Conservation (phyloP, 2,888 invertebrate genomes). For the Meghimatium bilineatum region DNA sequence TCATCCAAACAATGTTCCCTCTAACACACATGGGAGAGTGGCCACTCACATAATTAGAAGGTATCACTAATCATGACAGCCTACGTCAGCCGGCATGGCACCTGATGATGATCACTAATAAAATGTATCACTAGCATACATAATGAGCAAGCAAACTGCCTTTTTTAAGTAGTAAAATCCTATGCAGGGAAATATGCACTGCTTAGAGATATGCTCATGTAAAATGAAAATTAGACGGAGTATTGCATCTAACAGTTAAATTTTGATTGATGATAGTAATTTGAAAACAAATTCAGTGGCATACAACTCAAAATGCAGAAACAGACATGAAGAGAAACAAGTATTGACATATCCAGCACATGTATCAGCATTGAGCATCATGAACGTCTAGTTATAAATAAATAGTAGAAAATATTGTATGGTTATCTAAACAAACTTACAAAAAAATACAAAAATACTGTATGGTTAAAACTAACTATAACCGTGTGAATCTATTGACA, state of each 20-base stretch:
- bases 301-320: neutral
- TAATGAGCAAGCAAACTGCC: too few relatives aligned
- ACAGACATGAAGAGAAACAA: neutral
- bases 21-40: too few relatives aligned
- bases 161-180: too few relatives aligned
- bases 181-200: too few relatives aligned
- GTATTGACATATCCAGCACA: neutral
- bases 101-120: too few relatives aligned
- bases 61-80: too few relatives aligned
- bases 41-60: too few relatives aligned
- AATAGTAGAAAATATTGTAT: conserved; percentile 11
- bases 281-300: neutral
- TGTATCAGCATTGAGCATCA: neutral
- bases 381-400: neutral
- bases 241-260: neutral
- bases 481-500: neutral
- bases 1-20: too few relatives aligned
- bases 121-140: too few relatives aligned
- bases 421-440: neutral
- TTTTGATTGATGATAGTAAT: neutral
- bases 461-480: neutral
- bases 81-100: too few relatives aligned
- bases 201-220: too few relatives aligned
- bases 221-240: too few relatives aligned
- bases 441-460: neutral